Conservation (phyloP, 2,797 vertebrate genomes). For the Hoplostethus mediterraneus region DNA sequence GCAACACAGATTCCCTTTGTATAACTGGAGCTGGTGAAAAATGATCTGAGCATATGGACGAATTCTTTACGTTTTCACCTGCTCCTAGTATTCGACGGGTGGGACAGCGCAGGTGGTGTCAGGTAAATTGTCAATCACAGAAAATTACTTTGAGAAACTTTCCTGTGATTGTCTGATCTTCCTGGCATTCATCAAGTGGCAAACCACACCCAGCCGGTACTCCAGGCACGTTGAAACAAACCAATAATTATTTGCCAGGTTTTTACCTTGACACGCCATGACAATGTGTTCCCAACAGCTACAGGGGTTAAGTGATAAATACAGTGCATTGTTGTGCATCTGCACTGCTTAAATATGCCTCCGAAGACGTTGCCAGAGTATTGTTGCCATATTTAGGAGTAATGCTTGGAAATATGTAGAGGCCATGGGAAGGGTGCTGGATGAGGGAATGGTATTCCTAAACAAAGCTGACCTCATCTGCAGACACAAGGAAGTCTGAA, state of each 20-base stretch:
- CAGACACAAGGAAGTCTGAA: conserved; percentile 7
- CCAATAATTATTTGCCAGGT: background rate
- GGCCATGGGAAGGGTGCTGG: conserved; percentile 45
- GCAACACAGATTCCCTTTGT: background rate
- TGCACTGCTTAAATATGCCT: no score
- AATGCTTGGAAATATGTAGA: conserved; percentile 10
- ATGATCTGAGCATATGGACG: background rate
- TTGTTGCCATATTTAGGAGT: conserved; percentile 33
- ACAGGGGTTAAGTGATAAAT: background rate
- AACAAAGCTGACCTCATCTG: conserved; percentile 34
- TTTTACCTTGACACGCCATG: background rate
- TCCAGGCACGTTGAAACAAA: background rate
- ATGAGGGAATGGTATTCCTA: conserved; percentile 24
- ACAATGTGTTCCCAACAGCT: background rate
- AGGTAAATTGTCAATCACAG: no score
- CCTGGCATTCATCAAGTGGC: no score
- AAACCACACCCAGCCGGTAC: background rate
- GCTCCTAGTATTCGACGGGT: background rate
- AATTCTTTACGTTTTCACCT: background rate
- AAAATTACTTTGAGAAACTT: background rate
- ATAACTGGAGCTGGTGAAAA: background rate
- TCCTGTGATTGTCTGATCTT: background rate
- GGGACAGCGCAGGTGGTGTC: background rate
- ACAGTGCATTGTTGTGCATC: no score
- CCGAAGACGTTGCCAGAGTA: background rate